Conservation (phyloP, 2,888 invertebrate genomes). For the Marasmarcha lunaedactyla region DNA sequence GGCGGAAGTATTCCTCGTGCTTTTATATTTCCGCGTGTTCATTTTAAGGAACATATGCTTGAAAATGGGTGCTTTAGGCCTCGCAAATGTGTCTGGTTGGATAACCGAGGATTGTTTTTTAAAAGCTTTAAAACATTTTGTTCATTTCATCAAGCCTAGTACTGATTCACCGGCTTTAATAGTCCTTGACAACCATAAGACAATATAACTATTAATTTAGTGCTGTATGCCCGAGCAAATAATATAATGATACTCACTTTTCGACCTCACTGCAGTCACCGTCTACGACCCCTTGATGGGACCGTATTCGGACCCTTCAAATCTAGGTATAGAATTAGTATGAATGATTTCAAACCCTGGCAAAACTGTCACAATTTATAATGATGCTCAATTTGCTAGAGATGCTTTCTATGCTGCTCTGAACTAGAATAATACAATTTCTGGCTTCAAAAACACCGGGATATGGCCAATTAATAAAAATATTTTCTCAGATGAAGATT, state of each 20-base stretch:
- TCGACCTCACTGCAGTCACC: constrained; percentile 13
- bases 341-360: constrained; percentile 14
- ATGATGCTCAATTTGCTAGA: constrained; percentile 13
- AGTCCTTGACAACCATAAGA: constrained; percentile 12
- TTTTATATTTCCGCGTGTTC: constrained; percentile 12
- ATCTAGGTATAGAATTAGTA: constrained; percentile 9
- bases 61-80: constrained; percentile 12
- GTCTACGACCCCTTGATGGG: constrained; percentile 11
- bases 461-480: constrained; percentile 10
- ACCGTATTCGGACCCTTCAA: constrained; percentile 13
- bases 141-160: constrained; percentile 6
- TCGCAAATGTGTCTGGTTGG: constrained; percentile 15
- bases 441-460: constrained; percentile 9
- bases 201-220: constrained; percentile 9
- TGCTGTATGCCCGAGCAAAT: constrained; percentile 12
- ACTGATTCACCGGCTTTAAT: constrained; percentile 8
- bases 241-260: constrained; percentile 12
- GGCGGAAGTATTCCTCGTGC: constrained; percentile 14
- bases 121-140: constrained; percentile 15
- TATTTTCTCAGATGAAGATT: constrained; percentile 9
- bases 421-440: constrained; percentile 11
- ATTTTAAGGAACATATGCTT: constrained; percentile 14
- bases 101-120: constrained; percentile 16
- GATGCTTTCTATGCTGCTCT: constrained; percentile 12
- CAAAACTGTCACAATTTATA: constrained; percentile 13